Base-by-base conservation (phyloP, 2,113 vertebrate species). In the Varanus komodoensis region DNA sequence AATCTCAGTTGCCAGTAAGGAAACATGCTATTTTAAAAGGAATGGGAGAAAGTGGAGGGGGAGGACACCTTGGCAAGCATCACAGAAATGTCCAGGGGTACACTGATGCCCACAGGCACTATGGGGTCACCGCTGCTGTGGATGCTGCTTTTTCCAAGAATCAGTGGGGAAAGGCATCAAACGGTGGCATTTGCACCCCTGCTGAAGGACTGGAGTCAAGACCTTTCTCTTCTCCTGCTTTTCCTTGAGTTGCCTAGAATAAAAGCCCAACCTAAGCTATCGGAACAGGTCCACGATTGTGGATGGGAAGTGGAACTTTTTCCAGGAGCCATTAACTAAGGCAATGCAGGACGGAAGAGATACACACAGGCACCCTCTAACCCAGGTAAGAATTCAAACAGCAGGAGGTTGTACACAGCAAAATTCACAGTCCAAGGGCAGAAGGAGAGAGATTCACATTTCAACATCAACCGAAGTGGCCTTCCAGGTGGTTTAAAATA, bases 401-500 rank as follows among this genome's bases (percentile, higher is more conserved):
- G 52, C 8, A 8, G 5, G 21, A 34, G 74, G 64, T 0, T 54
- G 80, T 81, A 38, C 8, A 21, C 29, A 54, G 48, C 64, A 75
- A 27, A 81, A 15, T 0, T 6, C 74, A 1, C 23, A 38, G 12
- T 86, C 78, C 77, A 91, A 94, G 90, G 89, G 90, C 78, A 94
- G 89, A 90, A 75, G 57, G 69, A 73, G 50, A 0, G 19, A 34
- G 19, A 19, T 17, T 4, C 5, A 82, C 78, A 69, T 52, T 64
- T 69, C 64, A 75, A 19, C 67, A 15, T 48, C 0, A 38, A 21
- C 0, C 0, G 0, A 67, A 64, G 19, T 34, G 71, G 15, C 52
- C 7, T 48, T 82, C 32, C 82, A 75, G 81, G 74, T 61, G 64
- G 44, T 91, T 75, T 87, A 77, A 92, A 94, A 90, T 17, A 87